Conservation (phyloP, 1,140 invertebrate species). For the Drosophila guanche region DNA sequence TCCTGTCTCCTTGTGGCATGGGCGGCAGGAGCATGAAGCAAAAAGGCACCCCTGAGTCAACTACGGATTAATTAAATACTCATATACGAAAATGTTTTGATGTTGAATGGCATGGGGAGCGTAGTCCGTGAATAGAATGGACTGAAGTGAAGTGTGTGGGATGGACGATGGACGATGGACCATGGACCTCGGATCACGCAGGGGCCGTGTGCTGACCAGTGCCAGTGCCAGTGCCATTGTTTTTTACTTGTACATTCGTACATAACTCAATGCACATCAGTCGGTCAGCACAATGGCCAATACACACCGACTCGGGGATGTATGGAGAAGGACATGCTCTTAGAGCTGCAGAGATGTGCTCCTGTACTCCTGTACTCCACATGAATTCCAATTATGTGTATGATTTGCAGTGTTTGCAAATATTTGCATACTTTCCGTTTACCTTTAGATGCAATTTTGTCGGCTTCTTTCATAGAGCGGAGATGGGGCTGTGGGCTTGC, state of each 20-base stretch:
- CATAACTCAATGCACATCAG: slow-evolving; percentile 57
- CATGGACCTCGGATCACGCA: background rate
- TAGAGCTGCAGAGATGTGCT: background rate
- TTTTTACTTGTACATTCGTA: slow-evolving; percentile 42
- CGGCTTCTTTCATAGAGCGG: slow-evolving; percentile 55
- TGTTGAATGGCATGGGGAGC: slow-evolving; percentile 33
- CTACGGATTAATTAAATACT: slow-evolving; percentile 80
- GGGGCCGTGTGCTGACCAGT: slow-evolving; percentile 3
- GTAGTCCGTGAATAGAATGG: slow-evolving; percentile 40
- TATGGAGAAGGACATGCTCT: slow-evolving; percentile 7
- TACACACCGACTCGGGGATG: background rate
- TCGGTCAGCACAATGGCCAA: slow-evolving; percentile 55
- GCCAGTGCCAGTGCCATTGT: slow-evolving; percentile 64
- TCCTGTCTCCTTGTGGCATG: background rate
- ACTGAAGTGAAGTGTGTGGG: slow-evolving; percentile 32
- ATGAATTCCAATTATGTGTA: slow-evolving; percentile 77
- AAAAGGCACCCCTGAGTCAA: slow-evolving; percentile 65
- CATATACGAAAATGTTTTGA: slow-evolving; percentile 74
- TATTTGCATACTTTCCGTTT: slow-evolving; percentile 68
- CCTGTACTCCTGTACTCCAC: slow-evolving; percentile 2
- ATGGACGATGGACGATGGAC: slow-evolving; percentile 2
- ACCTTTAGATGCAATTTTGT: slow-evolving; percentile 73
- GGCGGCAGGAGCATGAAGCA: slow-evolving; percentile 2
- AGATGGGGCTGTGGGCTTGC: background rate
- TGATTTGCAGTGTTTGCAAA: slow-evolving; percentile 74